Percentiles rank a stretch among this genome's conserved stretches.
These are phyloP conservation scores for Pongo abelii DNA, from an alignment of 2,113 vertebrate species.

Conservation along the genomic window DNA sequence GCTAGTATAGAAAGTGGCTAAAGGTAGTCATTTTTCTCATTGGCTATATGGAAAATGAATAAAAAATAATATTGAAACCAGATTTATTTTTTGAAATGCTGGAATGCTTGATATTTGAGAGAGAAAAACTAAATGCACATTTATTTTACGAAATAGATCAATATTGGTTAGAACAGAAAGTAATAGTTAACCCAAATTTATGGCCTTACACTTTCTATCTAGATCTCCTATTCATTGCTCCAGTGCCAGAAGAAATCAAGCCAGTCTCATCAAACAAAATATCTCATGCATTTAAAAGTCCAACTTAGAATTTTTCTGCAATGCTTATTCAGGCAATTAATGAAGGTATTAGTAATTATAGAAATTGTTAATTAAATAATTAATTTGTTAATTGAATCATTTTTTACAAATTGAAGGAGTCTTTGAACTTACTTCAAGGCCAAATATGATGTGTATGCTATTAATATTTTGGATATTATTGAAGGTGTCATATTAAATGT, in stretches of 20 bases:
- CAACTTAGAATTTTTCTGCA: neutral
- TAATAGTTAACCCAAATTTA: neutral
- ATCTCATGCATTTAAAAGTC: neutral
- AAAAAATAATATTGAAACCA: neutral
- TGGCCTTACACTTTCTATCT: neutral
- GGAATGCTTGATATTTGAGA: neutral
- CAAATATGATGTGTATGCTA: too few relatives aligned
- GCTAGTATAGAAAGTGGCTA: neutral
- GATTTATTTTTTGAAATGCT: neutral
- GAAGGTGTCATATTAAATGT: neutral
- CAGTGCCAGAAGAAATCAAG: neutral
- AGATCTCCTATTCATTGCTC: rapidly evolving
- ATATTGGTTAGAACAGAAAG: neutral
- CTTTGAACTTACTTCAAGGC: neutral
- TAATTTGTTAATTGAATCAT: neutral
- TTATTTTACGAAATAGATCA: neutral
- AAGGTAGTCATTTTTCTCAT: neutral
- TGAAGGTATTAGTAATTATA: neutral
- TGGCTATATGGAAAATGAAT: neutral
- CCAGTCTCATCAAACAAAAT: neutral
- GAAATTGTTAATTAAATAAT: too few relatives aligned
- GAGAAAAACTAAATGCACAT: neutral
- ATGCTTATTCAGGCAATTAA: neutral
- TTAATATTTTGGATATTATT: neutral
- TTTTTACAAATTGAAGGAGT: neutral